Base-by-base conservation (phyloP, 2,888 invertebrate species). In the Coenonympha arcania region DNA sequence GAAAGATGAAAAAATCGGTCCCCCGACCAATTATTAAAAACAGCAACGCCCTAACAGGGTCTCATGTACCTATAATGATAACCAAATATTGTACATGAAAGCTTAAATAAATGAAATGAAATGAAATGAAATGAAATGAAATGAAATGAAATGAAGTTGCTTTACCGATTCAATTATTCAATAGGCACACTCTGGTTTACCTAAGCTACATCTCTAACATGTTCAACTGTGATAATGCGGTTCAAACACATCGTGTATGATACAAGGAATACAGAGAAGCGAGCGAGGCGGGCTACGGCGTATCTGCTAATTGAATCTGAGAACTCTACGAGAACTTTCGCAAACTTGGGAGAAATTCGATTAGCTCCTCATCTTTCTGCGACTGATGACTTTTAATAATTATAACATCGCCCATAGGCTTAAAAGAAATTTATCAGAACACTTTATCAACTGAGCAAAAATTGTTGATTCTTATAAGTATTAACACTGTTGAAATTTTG, bases 281-380 rank as follows among this genome's bases (percentile, higher is more conserved):
- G 40, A 39, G 52, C 42, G 48, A 53, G 50, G 60, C 55, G 65
- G 61, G 65, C 62, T 60, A 58, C 46, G 55, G 60, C 70, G 65
- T 81, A 81, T 82, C 83, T 78, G 59, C 71, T 83, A 83, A 84
- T 83, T 84, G 78, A 83, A 83, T 83, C 82, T 67, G 68, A 65
- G 66, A 82, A 80, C 77, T 80, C 74, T 61, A 65, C 59, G 66
- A 64, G 46, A 80, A 76, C 73, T 81, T 77, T 70, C 65, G 45
- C 66, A 64, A 78, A 79, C 73, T 79, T 71, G 66, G 61, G 69
- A 65, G 66, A 76, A 80, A 80, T 79, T 79, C 78, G 78, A 83
- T 83, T 80, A 80, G 71, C 71, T 75, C 67, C 69, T 76, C 79
- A 79, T 80, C 76, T 73, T 72, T 73, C 73, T 71, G 69, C 63